Percentiles rank a stretch among this genome's conserved stretches.
Conservation (phyloP, 2,797 vertebrate species). For the Selene dorsalis region DNA sequence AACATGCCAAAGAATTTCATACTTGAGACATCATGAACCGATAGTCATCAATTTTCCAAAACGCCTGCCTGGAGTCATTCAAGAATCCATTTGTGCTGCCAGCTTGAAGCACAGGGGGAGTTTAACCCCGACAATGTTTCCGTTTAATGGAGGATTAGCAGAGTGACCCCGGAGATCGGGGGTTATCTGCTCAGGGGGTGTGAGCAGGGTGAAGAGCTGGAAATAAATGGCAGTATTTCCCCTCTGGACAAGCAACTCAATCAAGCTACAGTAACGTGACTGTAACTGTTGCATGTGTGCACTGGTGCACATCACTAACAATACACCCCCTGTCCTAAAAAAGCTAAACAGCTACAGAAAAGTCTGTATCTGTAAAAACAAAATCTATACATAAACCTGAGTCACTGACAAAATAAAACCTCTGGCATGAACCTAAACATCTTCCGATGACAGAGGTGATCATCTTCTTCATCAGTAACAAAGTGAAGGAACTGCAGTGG, state of each 20-base stretch:
- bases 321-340: not conserved
- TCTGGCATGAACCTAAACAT: conserved; percentile 4
- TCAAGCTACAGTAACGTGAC: conserved; percentile 21
- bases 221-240: conserved; percentile 52
- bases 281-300: not conserved
- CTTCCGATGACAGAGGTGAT: conserved; percentile 42
- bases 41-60: conserved; percentile 43
- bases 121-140: conserved; percentile 37
- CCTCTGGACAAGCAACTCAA: conserved; percentile 31
- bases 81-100: conserved; percentile 48
- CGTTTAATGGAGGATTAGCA: conserved; percentile 63
- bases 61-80: conserved; percentile 10
- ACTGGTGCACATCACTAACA: conserved; percentile 3
- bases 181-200: conserved; percentile 64
- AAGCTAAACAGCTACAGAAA: conserved; percentile 1
- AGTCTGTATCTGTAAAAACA: not conserved
- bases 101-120: conserved; percentile 42
- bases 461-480: conserved; percentile 61
- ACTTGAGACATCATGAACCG: not conserved
- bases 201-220: conserved; percentile 22
- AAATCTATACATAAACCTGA: not conserved
- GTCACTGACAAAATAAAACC: conserved; percentile 36
- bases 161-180: conserved; percentile 61
- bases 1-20: conserved; percentile 20
- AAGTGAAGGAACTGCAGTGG: conserved; percentile 53